These are phyloP conservation scores for Lepidocyrtinus sp. DNA, from an alignment of 2,888 invertebrate genomes.

Conservation along the genomic window DNA sequence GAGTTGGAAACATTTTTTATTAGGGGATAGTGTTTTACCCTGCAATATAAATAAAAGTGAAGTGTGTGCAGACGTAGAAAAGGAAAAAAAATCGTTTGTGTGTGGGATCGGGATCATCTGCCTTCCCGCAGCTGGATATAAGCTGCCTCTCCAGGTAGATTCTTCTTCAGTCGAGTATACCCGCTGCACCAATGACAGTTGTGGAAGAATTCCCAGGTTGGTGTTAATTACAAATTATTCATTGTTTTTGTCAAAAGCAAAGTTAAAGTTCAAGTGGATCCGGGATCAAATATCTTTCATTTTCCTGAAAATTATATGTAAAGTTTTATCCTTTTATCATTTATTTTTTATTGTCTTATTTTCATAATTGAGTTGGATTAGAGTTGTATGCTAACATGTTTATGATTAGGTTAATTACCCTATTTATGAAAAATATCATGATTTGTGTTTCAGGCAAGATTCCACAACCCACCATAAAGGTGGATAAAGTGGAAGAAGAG, in stretches of 20 bases:
- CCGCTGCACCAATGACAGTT: constrained; percentile 41
- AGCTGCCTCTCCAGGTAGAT: not conserved
- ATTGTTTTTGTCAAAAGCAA: not conserved
- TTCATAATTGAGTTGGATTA: no score
- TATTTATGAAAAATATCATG: no score
- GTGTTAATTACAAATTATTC: not conserved
- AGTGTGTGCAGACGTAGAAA: no score
- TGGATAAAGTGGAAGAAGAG: constrained; percentile 40
- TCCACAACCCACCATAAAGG: constrained; percentile 42
- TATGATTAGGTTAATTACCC: not conserved
- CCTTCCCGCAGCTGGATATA: not conserved
- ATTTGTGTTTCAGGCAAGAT: constrained; percentile 33
- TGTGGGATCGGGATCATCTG: no score
- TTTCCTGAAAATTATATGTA: not conserved
- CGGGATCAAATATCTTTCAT: not conserved
- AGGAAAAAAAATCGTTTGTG: no score
- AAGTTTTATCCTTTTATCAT: not conserved
- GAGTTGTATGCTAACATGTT: no score
- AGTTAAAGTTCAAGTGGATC: not conserved
- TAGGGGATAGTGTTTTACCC: no score
- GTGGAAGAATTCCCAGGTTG: constrained; percentile 43
- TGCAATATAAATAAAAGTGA: no score
- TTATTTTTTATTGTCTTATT: not conserved
- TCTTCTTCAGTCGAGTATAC: not conserved
- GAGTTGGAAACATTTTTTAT: no score